A percentile compares a stretch with the other conserved stretches of the same genome.
Conservation (phyloP, 2,113 vertebrate genomes). For the Cephalopholis sonnerati region DNA sequence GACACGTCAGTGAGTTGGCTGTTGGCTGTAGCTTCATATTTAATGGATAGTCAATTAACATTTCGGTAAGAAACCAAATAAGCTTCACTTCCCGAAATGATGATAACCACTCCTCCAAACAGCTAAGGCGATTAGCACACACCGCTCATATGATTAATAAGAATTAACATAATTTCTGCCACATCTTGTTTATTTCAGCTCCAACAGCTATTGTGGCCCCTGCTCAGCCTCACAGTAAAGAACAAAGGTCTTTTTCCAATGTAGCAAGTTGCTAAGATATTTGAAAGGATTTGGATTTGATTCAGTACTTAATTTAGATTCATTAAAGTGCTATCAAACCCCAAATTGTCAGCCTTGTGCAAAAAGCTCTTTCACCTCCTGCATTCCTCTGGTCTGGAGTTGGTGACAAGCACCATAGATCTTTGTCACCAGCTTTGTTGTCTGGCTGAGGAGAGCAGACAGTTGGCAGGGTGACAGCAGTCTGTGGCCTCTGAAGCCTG, state of each 20-base stretch:
- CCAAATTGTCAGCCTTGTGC: conserved; percentile 23
- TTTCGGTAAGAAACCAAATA: neutral
- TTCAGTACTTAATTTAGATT: conserved; percentile 23
- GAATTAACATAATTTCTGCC: neutral
- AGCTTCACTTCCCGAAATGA: neutral
- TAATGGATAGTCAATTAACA: neutral
- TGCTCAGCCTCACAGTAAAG: neutral
- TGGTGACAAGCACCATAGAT: conserved; percentile 21
- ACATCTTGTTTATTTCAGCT: neutral
- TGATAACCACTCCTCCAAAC: neutral
- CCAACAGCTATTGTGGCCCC: neutral
- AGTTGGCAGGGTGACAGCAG: conserved; percentile 45
- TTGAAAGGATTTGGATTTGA: conserved; percentile 17
- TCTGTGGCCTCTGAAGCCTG: conserved; percentile 33
- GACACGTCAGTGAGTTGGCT: too few relatives aligned
- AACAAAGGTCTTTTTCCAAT: neutral
- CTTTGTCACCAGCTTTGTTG: conserved; percentile 40
- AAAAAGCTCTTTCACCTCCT: conserved; percentile 58
- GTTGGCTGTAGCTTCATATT: neutral
- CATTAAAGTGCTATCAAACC: conserved; percentile 27
- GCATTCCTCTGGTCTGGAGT: conserved; percentile 45
- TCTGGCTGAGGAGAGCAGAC: conserved; percentile 42
- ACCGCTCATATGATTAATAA: neutral
- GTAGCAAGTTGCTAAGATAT: neutral
- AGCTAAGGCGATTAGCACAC: neutral